phyloP scores from a whole-genome alignment of 2,113 vertebrate species.

The Lipophrys pholis region DNA sequence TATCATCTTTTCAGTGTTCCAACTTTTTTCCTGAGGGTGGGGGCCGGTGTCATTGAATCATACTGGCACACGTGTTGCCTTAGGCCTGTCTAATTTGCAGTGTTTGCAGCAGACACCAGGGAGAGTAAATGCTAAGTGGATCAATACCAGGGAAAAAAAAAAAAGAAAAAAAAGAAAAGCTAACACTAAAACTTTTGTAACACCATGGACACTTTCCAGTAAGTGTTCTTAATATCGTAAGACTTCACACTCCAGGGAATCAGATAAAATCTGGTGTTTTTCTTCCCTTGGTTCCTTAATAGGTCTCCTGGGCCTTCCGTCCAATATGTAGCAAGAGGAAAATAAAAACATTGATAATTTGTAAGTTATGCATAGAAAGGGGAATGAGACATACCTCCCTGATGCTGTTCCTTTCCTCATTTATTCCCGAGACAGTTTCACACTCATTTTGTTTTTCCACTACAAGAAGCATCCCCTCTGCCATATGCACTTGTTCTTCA shows the following conservation, averaged over 20 bases:
- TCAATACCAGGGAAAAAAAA: slow-evolving; percentile 67
- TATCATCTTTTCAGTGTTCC: neutral
- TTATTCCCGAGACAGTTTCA: slow-evolving; percentile 55
- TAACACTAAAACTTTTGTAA: slow-evolving; percentile 73
- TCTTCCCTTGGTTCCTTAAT: slow-evolving; percentile 84
- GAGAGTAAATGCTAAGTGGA: slow-evolving; percentile 68
- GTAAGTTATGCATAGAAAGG: slow-evolving; percentile 66
- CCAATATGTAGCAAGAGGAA: slow-evolving; percentile 78
- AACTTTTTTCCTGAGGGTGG: neutral
- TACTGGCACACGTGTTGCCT: slow-evolving; percentile 20
- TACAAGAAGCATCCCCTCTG: slow-evolving; percentile 24
- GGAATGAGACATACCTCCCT: slow-evolving; percentile 45
- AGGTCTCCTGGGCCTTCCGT: slow-evolving; percentile 80
- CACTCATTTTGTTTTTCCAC: slow-evolving; percentile 60
- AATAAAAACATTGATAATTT: slow-evolving; percentile 81
- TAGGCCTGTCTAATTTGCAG: slow-evolving; percentile 59
- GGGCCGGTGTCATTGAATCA: slow-evolving; percentile 29
- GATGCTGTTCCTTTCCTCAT: slow-evolving; percentile 52
- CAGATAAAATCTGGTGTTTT: slow-evolving; percentile 85
- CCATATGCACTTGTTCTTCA: slow-evolving; percentile 24
- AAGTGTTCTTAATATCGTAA: slow-evolving; percentile 79
- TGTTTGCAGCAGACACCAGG: slow-evolving; percentile 51
- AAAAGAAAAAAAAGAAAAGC: slow-evolving; percentile 49
- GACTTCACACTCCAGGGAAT: slow-evolving; percentile 74
- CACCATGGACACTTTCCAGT: slow-evolving; percentile 67